Base-by-base conservation (phyloP, 2,888 invertebrate genomes). In the Phania funesta region DNA sequence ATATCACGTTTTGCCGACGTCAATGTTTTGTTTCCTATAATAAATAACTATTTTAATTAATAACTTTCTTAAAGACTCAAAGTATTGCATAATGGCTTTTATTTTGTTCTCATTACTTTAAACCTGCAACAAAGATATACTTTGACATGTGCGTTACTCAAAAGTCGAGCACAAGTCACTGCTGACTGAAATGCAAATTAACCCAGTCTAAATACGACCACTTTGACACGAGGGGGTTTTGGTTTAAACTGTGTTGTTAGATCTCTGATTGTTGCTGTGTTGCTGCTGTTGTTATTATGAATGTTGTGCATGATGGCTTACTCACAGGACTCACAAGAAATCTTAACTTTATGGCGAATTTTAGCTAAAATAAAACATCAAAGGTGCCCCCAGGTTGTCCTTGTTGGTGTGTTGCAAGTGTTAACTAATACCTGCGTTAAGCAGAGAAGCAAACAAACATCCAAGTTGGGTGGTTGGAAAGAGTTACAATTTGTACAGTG, bases 101-200 rank as follows among this genome's bases (percentile, higher is more conserved):
- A 26, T 75, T 48, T 65, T 64, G 5, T 16, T 48, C 26, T 44
- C n/a, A 44, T 52, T 50, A 32, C 41, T 50, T 20, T n/a, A n/a
- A 29, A 7, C 41, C 4, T 56, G 13, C 38, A 38, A 20, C 54
- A 70, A 70, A 52, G n/a, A 35, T 16, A 68, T 18, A 70, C 62
- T 76, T 73, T 81, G 76, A 68, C 67, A 73, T 81, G 73, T 81
- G 54, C 77, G 77, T 82, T 77, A 62, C 76, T 48, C 22, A 73
- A 74, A 77, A 77, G 77, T 82, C 81, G 75, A 82, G 82, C 70
- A 70, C 78, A 82, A 78, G 78, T 82, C 74, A 82, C 74, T 78
- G 41, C 50, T 82, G 78, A 65, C 78, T 78, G 70, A 75, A 78
- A 78, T 65, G 78, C 74, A 73, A 82, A 82, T 78, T 78, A 78